phyloP scores from a whole-genome alignment of 2,888 invertebrate species.

The Philereme vetulata region DNA sequence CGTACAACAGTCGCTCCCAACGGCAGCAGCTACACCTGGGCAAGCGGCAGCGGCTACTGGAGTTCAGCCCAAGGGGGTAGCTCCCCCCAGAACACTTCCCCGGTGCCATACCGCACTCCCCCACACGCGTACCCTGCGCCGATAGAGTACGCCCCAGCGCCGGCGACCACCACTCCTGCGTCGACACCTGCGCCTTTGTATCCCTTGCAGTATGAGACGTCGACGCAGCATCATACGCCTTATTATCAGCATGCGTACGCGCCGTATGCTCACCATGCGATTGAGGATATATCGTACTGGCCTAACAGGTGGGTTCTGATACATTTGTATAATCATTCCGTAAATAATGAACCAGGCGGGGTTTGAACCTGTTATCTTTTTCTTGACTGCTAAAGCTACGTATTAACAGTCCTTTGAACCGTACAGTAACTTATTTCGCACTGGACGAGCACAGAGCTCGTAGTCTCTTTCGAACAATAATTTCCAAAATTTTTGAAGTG shows the following conservation, averaged over 20 bases:
- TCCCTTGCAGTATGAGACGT: constrained; percentile 72
- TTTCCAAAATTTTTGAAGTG: too few relatives aligned
- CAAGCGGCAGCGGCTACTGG: constrained; percentile 73
- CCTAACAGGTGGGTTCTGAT: constrained; percentile 64
- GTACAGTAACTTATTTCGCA: too few relatives aligned
- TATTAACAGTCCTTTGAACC: too few relatives aligned
- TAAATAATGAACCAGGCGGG: too few relatives aligned
- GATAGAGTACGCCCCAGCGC: constrained; percentile 68
- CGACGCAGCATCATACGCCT: constrained; percentile 73
- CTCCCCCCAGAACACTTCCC: constrained; percentile 71
- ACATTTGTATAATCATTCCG: background rate
- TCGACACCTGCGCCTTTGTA: constrained; percentile 70
- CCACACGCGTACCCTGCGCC: constrained; percentile 76
- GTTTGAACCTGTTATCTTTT: too few relatives aligned
- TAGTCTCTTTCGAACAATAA: too few relatives aligned
- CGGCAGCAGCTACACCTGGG: constrained; percentile 72
- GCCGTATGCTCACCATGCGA: constrained; percentile 77
- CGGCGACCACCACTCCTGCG: constrained; percentile 59
- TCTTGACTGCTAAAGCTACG: too few relatives aligned
- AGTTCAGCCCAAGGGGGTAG: constrained; percentile 67
- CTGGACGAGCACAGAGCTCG: too few relatives aligned
- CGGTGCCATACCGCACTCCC: constrained; percentile 74
- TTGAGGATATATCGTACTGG: constrained; percentile 80
- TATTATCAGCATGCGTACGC: constrained; percentile 79
- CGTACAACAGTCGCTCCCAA: constrained; percentile 64